Percentiles rank a stretch among this genome's conserved stretches.
These are phyloP conservation scores for Anastrepha ludens DNA, from an alignment of 1,140 invertebrate species.

Conservation along the genomic window DNA sequence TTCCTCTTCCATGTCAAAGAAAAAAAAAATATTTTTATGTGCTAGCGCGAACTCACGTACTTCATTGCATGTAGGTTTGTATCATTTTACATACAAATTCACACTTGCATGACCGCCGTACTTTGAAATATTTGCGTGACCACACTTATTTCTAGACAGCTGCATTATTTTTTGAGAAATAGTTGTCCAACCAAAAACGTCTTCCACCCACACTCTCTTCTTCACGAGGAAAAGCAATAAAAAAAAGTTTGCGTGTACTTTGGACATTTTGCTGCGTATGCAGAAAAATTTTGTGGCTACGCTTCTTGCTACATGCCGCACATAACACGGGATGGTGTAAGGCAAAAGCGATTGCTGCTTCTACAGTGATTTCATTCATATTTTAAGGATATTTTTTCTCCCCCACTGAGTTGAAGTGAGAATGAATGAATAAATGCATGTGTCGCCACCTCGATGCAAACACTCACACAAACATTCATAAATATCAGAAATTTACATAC, in stretches of 20 bases:
- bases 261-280: not conserved
- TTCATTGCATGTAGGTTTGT: not conserved
- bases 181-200: not conserved
- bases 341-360: not conserved
- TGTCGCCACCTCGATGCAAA: not conserved
- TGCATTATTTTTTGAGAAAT: not conserved
- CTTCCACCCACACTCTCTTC: not conserved
- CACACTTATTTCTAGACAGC: not conserved
- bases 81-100: not conserved
- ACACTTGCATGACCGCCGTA: not conserved
- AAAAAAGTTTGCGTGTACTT: not conserved
- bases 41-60: not conserved
- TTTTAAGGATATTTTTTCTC: not conserved
- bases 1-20: no score
- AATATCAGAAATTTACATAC: not conserved
- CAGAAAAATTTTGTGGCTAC: not conserved
- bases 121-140: slow-evolving; percentile 24
- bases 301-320: not conserved
- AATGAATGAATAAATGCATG: not conserved
- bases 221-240: not conserved
- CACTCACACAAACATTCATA: not conserved
- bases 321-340: no score
- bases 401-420: not conserved
- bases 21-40: no score
- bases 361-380: slow-evolving; percentile 22